Conservation (phyloP, 1,140 invertebrate genomes). For the Bathynomus jamesi region DNA sequence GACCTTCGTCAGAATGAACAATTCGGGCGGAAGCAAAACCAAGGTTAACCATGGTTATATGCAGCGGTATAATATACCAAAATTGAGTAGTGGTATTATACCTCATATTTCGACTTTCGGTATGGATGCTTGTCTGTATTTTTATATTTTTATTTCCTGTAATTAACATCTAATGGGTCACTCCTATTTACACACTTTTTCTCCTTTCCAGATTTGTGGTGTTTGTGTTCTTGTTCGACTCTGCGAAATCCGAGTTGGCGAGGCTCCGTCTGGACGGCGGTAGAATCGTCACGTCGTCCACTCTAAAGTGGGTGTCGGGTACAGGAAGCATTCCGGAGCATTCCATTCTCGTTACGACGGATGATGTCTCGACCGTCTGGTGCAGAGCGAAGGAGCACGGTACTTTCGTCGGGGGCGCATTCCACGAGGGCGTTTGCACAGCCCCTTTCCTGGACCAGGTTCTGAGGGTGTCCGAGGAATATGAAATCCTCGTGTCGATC, state of each 20-base stretch:
- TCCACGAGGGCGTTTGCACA: constrained; percentile 27
- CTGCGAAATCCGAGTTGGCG: constrained; percentile 21
- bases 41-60: too few species aligned
- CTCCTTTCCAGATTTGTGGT: too few species aligned
- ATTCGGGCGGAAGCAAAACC: too few species aligned
- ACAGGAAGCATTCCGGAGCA: constrained; percentile 10
- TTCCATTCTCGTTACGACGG: constrained; percentile 19
- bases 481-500: constrained; percentile 31
- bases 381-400: constrained; percentile 31
- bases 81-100: too few species aligned
- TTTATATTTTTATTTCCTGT: not conserved
- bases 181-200: not conserved
- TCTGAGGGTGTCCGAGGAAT: constrained; percentile 13
- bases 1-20: too few species aligned
- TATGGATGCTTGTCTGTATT: too few species aligned
- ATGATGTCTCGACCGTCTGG: constrained; percentile 31
- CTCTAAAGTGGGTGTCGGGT: constrained; percentile 26
- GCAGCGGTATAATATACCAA: too few species aligned
- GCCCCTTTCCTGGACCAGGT: constrained; percentile 28
- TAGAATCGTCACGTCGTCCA: constrained; percentile 28
- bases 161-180: too few species aligned
- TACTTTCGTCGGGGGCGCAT: constrained; percentile 24
- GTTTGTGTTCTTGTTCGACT: too few species aligned
- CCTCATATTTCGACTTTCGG: too few species aligned
- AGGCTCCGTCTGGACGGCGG: constrained; percentile 30